Percentiles rank a stretch among this genome's conserved stretches.
Evolutionary conservation across 2,113 vertebrate genomes (phyloP).

Genomic region (Oostethus manadensis): DNA sequence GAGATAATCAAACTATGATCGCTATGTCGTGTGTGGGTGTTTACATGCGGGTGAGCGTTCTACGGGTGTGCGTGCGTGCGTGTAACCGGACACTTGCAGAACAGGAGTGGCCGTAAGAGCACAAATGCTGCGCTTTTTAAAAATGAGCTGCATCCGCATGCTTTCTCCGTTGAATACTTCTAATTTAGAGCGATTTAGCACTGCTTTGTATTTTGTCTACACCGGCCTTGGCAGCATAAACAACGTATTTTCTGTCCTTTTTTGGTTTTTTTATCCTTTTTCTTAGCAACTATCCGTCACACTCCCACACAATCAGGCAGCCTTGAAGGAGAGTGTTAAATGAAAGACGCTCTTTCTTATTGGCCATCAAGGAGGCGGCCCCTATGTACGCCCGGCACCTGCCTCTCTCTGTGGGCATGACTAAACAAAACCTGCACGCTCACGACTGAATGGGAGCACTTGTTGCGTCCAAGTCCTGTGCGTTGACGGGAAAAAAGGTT

Average conservation of each 20-base stretch:
- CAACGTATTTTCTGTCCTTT: too few species aligned
- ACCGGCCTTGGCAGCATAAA: too few species aligned
- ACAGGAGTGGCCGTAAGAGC: background rate
- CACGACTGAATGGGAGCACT: constrained; percentile 24
- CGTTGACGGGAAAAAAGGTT: too few species aligned
- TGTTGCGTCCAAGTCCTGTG: constrained; percentile 23
- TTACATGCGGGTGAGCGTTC: background rate
- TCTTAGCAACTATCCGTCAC: constrained; percentile 27
- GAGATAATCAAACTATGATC: constrained; percentile 9
- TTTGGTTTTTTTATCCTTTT: too few species aligned
- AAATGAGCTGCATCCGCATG: too few species aligned
- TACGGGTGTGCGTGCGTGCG: background rate
- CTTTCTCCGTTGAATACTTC: too few species aligned
- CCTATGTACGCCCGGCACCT: constrained; percentile 27
- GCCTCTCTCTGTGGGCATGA: constrained; percentile 22
- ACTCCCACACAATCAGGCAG: constrained; percentile 36
- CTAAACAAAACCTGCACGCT: constrained; percentile 17
- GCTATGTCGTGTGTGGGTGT: constrained; percentile 12
- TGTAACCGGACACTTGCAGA: background rate
- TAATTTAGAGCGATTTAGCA: too few species aligned
- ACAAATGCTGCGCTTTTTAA: too few species aligned
- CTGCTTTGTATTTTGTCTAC: too few species aligned
- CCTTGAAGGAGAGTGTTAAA: constrained; percentile 37
- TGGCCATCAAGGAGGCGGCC: constrained; percentile 27
- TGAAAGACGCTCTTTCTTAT: constrained; percentile 51